Percentiles rank a stretch among this genome's conserved stretches.
Conservation (phyloP, 2,113 vertebrate species). For the Charina bottae region DNA sequence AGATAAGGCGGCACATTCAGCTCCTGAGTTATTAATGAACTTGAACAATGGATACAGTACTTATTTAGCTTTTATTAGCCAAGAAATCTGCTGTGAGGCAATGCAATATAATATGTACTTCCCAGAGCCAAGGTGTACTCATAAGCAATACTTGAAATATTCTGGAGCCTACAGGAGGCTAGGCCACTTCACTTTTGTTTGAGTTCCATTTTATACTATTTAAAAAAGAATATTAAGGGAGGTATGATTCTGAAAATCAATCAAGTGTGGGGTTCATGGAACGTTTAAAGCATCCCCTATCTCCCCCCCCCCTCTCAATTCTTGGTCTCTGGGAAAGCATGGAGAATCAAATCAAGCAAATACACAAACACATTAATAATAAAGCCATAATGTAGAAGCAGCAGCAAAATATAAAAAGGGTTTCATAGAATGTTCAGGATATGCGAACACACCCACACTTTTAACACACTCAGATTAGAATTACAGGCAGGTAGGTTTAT, state of each 20-base stretch:
- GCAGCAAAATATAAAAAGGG: background rate
- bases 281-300: background rate
- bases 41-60: background rate
- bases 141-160: background rate
- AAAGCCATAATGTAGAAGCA: background rate
- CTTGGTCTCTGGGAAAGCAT: background rate
- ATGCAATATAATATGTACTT: background rate
- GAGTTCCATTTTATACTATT: background rate
- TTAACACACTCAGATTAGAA: background rate
- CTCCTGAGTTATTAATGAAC: background rate
- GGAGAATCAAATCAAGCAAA: background rate
- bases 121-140: background rate
- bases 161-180: background rate
- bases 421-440: background rate
- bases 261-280: background rate
- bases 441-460: background rate
- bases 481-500: background rate
- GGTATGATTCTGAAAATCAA: background rate
- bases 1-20: background rate
- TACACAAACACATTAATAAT: background rate
- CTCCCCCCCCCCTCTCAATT: background rate
- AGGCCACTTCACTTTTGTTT: background rate
- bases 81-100: background rate
- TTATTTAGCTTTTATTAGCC: slow-evolving; percentile 7
- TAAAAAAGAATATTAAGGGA: background rate